Conservation (phyloP, 2,888 invertebrate species). For the Neelides folsomi region DNA sequence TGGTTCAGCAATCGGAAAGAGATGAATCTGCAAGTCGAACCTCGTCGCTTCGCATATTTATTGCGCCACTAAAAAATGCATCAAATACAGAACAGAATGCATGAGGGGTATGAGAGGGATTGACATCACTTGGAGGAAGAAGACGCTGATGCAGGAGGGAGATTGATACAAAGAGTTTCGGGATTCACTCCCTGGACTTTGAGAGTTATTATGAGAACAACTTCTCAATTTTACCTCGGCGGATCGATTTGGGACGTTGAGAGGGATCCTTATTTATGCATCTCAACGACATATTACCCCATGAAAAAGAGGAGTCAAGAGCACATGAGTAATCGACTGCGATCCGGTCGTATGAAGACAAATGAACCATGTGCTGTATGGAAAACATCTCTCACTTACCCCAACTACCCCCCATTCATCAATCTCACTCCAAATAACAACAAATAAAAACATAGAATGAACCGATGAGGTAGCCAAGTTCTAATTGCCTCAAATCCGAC, state of each 20-base stretch:
- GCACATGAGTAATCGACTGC: conserved; percentile 28
- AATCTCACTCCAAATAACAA: not conserved
- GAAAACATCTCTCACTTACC: conserved; percentile 7
- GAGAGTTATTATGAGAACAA: not conserved
- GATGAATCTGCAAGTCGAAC: conserved; percentile 26
- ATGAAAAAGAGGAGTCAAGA: conserved; percentile 30
- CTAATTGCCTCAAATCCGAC: too few species aligned
- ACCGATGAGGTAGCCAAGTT: too few species aligned
- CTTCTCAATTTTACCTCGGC: not conserved
- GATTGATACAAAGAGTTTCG: not conserved
- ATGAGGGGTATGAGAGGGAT: conserved; percentile 21
- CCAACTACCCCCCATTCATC: not conserved
- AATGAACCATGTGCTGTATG: conserved; percentile 27
- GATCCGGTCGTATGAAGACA: conserved; percentile 30
- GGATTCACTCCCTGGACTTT: not conserved
- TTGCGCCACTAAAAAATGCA: conserved; percentile 31
- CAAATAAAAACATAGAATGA: too few species aligned
- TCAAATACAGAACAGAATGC: conserved; percentile 31
- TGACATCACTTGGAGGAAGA: conserved; percentile 21
- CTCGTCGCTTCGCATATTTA: conserved; percentile 28
- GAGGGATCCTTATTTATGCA: conserved; percentile 21
- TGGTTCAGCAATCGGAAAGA: conserved; percentile 15
- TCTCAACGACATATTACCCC: conserved; percentile 20
- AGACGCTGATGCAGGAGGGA: conserved; percentile 13
- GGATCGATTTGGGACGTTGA: not conserved